These are phyloP conservation scores for Tokudaia tokunoshimensis DNA, from an alignment of 2,797 vertebrate species.

Conservation along the genomic window DNA sequence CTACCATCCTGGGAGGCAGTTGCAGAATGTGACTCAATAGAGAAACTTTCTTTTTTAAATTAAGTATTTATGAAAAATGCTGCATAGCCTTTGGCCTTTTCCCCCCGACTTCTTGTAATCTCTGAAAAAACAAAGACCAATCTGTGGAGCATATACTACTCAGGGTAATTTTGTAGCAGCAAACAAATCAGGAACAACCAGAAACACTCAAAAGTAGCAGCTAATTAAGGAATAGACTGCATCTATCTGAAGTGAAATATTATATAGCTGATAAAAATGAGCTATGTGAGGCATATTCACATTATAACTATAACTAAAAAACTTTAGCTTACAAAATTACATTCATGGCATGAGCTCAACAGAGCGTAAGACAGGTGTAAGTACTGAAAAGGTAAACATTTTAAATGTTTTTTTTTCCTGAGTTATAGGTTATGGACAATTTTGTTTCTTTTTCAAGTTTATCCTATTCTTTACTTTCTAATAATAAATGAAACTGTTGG, in stretches of 20 bases:
- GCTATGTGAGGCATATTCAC: not conserved
- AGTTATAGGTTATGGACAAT: not conserved
- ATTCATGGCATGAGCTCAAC: not conserved
- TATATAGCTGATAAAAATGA: constrained; percentile 18
- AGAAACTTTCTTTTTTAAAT: not conserved
- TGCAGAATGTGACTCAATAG: not conserved
- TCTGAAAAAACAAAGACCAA: not conserved
- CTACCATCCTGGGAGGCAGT: constrained; percentile 19
- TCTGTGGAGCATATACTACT: not conserved
- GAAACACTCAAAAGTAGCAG: not conserved
- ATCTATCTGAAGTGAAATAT: not conserved
- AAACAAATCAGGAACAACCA: not conserved
- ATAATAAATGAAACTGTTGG: constrained; percentile 14
- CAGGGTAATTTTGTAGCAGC: not conserved
- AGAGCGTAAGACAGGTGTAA: not conserved
- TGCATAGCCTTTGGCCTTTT: not conserved
- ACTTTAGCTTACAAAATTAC: not conserved
- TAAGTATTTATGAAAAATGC: not conserved
- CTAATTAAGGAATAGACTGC: not conserved
- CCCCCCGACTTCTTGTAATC: not conserved
- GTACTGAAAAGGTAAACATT: not conserved
- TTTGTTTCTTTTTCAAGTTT: constrained; percentile 40
- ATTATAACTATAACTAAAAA: not conserved
- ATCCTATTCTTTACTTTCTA: constrained; percentile 39
- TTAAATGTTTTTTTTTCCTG: constrained; percentile 57